Evolutionary conservation across 2,888 invertebrate genomes (phyloP).

Genomic region (Protodeltote pygarga): DNA sequence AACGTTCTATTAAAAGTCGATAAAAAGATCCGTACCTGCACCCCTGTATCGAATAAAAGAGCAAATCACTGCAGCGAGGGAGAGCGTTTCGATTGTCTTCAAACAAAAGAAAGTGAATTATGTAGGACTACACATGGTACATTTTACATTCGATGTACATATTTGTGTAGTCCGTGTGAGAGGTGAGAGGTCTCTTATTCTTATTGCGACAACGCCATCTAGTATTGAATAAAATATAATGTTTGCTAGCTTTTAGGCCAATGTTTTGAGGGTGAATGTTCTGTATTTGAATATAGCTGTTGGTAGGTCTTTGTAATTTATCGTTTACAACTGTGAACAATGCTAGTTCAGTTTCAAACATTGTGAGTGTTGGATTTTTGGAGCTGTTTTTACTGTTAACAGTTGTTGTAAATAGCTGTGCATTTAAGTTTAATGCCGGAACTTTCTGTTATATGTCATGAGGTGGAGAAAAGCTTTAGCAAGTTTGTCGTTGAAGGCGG

Average conservation of each 20-base stretch:
- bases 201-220: slow-evolving; percentile 19
- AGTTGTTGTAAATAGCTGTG: too few relatives aligned
- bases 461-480: too few relatives aligned
- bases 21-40: too few relatives aligned
- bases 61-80: slow-evolving; percentile 14
- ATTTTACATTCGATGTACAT: slow-evolving; percentile 30
- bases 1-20: too few relatives aligned
- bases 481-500: too few relatives aligned
- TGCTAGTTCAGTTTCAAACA: too few relatives aligned
- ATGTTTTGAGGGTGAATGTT: slow-evolving; percentile 1
- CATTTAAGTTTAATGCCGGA: too few relatives aligned
- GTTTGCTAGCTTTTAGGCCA: slow-evolving; percentile 18
- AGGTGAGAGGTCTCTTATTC: slow-evolving; percentile 10
- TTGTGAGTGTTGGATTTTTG: too few relatives aligned
- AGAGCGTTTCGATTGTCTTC: slow-evolving; percentile 12
- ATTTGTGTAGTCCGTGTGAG: slow-evolving; percentile 18
- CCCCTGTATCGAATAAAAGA: slow-evolving; percentile 32
- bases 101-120: slow-evolving; percentile 23
- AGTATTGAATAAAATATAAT: slow-evolving; percentile 32
- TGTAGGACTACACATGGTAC: slow-evolving; percentile 14
- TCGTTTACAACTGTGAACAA: not conserved
- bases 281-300: slow-evolving; percentile 15
- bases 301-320: slow-evolving; percentile 1
- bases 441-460: too few relatives aligned
- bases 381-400: too few relatives aligned